phyloP scores from a whole-genome alignment of 2,797 vertebrate genomes.

The Podargus strigoides region DNA sequence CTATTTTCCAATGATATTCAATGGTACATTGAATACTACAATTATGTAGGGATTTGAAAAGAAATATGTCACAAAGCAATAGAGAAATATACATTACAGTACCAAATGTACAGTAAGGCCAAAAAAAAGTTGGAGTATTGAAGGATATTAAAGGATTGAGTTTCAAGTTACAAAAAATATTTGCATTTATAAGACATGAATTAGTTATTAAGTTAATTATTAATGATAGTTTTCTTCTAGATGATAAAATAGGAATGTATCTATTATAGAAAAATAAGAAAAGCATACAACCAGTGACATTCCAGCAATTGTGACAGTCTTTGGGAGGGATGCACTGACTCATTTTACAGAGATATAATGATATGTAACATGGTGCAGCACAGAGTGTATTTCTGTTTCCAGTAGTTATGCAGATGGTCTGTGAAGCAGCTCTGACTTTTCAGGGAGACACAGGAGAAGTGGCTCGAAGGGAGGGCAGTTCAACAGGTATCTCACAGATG shows the following conservation, averaged over 20 bases:
- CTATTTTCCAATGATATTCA: not conserved
- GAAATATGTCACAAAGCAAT: not conserved
- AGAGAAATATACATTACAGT: not conserved
- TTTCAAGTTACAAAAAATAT: not conserved
- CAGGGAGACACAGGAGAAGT: not conserved
- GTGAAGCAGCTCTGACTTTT: not conserved
- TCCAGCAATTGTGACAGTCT: not conserved
- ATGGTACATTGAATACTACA: not conserved
- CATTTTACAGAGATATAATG: not conserved
- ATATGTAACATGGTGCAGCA: not conserved
- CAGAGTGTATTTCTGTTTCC: not conserved
- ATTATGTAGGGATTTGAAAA: not conserved
- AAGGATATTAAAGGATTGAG: not conserved
- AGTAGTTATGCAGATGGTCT: not conserved
- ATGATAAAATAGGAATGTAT: not conserved
- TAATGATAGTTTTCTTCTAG: not conserved
- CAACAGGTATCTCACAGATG: not conserved
- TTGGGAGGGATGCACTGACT: not conserved
- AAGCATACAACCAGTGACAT: not conserved
- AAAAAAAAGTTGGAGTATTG: not conserved
- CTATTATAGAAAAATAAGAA: not conserved
- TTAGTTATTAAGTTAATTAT: not conserved
- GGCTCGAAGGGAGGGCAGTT: not conserved
- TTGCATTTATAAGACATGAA: accelerated
- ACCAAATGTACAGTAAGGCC: not conserved